Evolutionary conservation across 2,113 vertebrate genomes (phyloP).

Genomic region (Ictidomys tridecemlineatus): DNA sequence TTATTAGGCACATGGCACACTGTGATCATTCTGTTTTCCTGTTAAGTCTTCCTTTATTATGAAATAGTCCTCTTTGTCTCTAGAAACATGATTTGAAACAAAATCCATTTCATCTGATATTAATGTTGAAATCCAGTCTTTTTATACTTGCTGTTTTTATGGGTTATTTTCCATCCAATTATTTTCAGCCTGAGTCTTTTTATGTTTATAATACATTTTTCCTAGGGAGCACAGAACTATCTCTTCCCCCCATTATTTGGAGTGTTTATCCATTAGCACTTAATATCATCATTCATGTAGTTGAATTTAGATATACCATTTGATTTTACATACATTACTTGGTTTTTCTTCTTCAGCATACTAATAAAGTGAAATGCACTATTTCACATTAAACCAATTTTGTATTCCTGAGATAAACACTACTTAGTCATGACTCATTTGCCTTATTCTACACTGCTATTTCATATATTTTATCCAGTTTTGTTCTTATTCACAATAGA

Average conservation of each 20-base stretch:
- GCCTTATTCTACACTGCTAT: neutral
- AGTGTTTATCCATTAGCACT: neutral
- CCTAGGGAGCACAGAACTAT: neutral
- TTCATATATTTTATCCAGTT: slow-evolving; percentile 7
- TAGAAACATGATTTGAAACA: neutral
- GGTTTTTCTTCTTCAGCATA: neutral
- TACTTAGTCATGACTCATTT: neutral
- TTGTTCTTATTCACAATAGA: neutral
- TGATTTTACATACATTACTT: neutral
- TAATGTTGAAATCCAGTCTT: neutral
- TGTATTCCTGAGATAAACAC: neutral
- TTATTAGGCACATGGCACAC: neutral
- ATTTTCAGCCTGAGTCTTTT: neutral
- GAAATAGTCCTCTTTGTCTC: neutral
- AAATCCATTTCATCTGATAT: neutral
- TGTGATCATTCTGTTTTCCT: neutral
- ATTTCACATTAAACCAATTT: neutral
- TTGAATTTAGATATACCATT: no score
- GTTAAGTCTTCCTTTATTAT: neutral
- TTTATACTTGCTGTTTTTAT: neutral
- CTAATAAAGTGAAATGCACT: neutral
- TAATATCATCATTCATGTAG: neutral
- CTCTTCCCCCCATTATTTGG: neutral
- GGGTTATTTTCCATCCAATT: neutral
- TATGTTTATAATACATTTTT: neutral